Evolutionary conservation across 2,113 vertebrate species (phyloP).

Genomic region (cattle (Bos taurus)): ARS-UCD2.0 NC_037328.1:137578501-137579000

Average conservation of each 20-base stretch:
- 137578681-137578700: neutral
- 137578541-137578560: neutral
- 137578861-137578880: neutral
- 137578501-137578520: neutral
- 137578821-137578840: neutral
- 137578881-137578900: neutral
- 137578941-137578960: neutral
- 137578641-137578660: neutral
- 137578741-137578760: neutral
- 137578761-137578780: neutral
- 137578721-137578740: neutral
- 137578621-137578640: neutral
- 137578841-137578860: neutral
- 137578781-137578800: neutral
- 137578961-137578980: neutral
- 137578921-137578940: neutral
- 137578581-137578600: neutral
- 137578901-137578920: neutral
- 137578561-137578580: neutral
- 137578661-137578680: neutral
- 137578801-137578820: neutral
- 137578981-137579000: neutral
- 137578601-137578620: neutral
- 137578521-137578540: neutral
- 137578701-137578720: neutral